A percentile compares a stretch with the other conserved stretches of the same genome.
These are phyloP conservation scores for Cyanistes caeruleus DNA, from an alignment of 2,113 vertebrate genomes.

Conservation along the genomic window DNA sequence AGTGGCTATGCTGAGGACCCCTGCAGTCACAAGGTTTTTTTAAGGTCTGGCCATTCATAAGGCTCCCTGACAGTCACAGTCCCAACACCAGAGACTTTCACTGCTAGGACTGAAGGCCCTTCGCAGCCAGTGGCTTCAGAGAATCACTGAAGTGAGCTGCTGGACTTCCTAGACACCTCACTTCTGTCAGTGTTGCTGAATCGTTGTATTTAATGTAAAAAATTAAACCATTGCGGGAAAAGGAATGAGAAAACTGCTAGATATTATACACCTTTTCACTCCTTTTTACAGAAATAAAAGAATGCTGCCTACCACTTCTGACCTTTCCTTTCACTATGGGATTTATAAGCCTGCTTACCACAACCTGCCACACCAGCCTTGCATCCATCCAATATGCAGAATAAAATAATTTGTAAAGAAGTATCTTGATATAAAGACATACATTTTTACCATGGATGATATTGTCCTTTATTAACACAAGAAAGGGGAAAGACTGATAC, in stretches of 20 bases:
- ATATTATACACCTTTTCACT: not conserved
- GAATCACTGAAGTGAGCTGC: not conserved
- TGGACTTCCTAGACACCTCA: not conserved
- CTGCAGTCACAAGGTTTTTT: rapidly evolving
- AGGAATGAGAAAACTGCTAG: not conserved
- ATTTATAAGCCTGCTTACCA: not conserved
- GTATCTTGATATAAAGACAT: not conserved
- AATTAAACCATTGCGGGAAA: not conserved
- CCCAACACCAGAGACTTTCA: rapidly evolving
- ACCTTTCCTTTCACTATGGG: not conserved
- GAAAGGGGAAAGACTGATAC: not conserved
- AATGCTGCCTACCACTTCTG: not conserved
- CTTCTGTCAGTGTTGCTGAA: not conserved
- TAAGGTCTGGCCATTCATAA: not conserved
- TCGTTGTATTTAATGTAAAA: not conserved
- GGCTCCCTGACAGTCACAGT: not conserved
- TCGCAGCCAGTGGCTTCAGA: too few species aligned
- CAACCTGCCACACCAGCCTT: not conserved
- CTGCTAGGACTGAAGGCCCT: not conserved
- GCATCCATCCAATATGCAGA: not conserved
- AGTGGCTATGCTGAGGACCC: not conserved
- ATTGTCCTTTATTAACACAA: not conserved
- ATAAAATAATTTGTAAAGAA: not conserved
- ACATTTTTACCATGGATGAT: not conserved
- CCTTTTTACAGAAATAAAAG: not conserved